Base-by-base conservation (phyloP, 2,113 vertebrate genomes). In the Salvelinus namaycush region DNA sequence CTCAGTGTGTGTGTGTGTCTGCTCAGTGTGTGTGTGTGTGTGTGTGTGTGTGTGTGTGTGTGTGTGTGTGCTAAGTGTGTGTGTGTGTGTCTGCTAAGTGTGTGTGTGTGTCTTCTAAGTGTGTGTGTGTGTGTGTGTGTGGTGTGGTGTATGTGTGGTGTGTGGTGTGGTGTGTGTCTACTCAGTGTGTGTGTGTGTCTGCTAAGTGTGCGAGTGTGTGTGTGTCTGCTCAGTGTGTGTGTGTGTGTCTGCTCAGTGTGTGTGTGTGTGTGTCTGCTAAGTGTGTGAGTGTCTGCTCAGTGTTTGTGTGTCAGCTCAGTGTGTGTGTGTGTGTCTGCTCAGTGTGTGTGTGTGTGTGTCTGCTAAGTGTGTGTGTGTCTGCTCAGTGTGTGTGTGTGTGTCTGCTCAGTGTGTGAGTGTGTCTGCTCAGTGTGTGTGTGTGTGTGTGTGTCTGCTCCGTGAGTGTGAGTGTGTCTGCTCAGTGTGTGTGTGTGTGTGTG, bases 61-160 rank as follows among this genome's bases (percentile, higher is more conserved):
- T 92, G 88, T 92, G 84, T 90, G 90, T 90, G 82, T 87, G 3
- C 82, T 72, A 90, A 91, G 26, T 26, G 26, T 26, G 4, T 29
- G 29, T 31, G 34, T 92, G 88, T 92, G 84, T 90, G 90, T 90
- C 84, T 87, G 7, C 82, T 71, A 90, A 91, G 89, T 90, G 86
- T 88, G 65, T 14, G 27, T 29, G 3, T 29, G 27, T 29, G 27
- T 29, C 2, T 29, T 0, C n/a, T n/a, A n/a, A n/a, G 27, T 67
- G 27, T 67, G 27, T 67, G 65, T 66, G 65, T 67, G 27, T 31
- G 65, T 67, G 27, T 67, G 65, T 72, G 20, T 76, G n/a, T n/a
- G n/a, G n/a, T n/a, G n/a, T n/a, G n/a, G n/a, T n/a, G n/a, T n/a
- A n/a, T 27, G 60, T 22, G 68, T 14, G 18, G 59, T 49, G 65